Percentiles rank a stretch among this genome's conserved stretches.
phyloP scores from a whole-genome alignment of 2,888 invertebrate species.

The Cybosia mesomella region DNA sequence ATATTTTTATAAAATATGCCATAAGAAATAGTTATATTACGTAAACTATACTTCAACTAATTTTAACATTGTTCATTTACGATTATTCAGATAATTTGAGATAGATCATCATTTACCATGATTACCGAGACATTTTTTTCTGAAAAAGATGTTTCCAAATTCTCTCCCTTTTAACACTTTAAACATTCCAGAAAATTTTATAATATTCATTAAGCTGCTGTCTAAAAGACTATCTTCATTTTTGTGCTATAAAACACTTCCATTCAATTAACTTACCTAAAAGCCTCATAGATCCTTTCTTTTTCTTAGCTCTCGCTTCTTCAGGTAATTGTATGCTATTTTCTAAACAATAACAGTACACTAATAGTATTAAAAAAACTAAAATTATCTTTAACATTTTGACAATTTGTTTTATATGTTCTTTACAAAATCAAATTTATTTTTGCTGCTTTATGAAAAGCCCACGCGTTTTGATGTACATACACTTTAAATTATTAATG shows the following conservation, averaged over 20 bases:
- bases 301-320: slow-evolving; percentile 78
- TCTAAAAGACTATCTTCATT: slow-evolving; percentile 25
- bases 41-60: not conserved
- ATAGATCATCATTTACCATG: not conserved
- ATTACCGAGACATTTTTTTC: not conserved
- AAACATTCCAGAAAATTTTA: slow-evolving; percentile 23
- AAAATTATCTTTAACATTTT: slow-evolving; percentile 66
- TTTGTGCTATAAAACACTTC: not conserved
- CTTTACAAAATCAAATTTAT: slow-evolving; percentile 3
- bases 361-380: slow-evolving; percentile 63
- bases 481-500: not conserved
- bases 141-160: not conserved
- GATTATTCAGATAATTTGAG: not conserved
- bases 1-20: too few relatives aligned
- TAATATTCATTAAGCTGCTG: slow-evolving; percentile 19
- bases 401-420: not conserved
- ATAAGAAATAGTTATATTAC: too few relatives aligned
- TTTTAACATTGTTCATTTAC: not conserved
- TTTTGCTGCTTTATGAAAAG: slow-evolving; percentile 16
- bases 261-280: slow-evolving; percentile 64
- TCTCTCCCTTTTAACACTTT: slow-evolving; percentile 10
- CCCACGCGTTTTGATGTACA: slow-evolving; percentile 20
- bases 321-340: slow-evolving; percentile 62
- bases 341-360: slow-evolving; percentile 74
- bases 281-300: slow-evolving; percentile 68